Evolutionary conservation across 2,113 vertebrate species (phyloP), one percentile per base, ranked within the genome.

Genomic region (Engraulis encrasicolus): DNA sequence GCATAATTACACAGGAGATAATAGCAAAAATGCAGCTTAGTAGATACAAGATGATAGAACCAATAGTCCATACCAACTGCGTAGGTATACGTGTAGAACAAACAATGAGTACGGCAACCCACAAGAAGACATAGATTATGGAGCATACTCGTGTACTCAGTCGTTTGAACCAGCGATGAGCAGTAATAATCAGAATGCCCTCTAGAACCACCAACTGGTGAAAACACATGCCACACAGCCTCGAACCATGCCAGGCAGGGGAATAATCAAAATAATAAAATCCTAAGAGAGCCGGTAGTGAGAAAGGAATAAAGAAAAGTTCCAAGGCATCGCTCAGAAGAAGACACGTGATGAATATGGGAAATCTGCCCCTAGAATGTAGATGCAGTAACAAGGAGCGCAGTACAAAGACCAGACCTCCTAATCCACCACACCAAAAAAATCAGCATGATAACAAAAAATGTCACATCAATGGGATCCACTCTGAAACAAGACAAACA

Each of bases 121-220:
- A 45, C 9, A 45, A 9, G 9, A 45, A 45, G 40, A 45, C 3
- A 45, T 3, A 45, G 7, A 45, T 45, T 45, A 45, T 45, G 40
- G 40, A 45, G 40, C 40, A 45, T 7, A 45, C n/a, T n/a, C n/a
- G n/a, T n/a, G n/a, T 45, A 9, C 4, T 5, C 4, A 45, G 40
- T 3, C 40, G 40, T 27, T n/a, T 7, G 23, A 66, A 1, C 1
- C 58, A 31, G 27, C 15, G 27, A 66, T 45, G 58, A 23, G 15
- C 9, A 11, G 6, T 66, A 1, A 66, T n/a, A 66, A 11, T 2
- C 58, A 66, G 6, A 66, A 27, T 66, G 23, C 58, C 15, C 58
- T 66, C 58, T 31, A 66, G 58, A n/a, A 23, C 58, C 58, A 66
- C 58, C 58, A 66, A 23, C 23, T 66, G 58, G 58, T 66, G 58